Evolutionary conservation across 2,113 vertebrate species (phyloP).

Genomic region (Rhipidura dahli): DNA sequence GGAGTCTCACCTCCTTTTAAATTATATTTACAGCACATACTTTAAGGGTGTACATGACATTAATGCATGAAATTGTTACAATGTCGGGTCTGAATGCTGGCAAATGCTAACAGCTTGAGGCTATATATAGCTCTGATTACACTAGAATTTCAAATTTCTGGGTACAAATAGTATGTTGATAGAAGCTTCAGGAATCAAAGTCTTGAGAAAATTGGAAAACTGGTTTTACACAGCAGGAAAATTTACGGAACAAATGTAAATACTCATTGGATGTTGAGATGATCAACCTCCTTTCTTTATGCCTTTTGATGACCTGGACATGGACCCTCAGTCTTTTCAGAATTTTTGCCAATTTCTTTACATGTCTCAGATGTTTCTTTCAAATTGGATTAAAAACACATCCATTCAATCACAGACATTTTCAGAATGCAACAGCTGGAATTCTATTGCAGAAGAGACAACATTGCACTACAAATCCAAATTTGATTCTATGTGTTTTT

Average conservation of each 20-base stretch:
- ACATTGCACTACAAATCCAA: background rate
- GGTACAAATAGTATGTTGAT: background rate
- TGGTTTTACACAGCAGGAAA: background rate
- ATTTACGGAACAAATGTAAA: background rate
- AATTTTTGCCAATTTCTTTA: background rate
- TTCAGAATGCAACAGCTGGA: background rate
- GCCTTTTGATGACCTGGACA: background rate
- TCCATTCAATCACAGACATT: background rate
- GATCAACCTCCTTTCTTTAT: background rate
- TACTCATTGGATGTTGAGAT: background rate
- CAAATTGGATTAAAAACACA: background rate
- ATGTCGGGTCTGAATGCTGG: background rate
- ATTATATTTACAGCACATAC: background rate
- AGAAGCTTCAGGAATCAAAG: background rate
- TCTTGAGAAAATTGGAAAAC: background rate
- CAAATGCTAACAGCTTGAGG: accelerated
- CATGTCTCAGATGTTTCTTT: background rate
- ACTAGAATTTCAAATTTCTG: background rate
- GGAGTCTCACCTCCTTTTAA: background rate
- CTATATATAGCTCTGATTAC: background rate
- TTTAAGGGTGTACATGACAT: background rate
- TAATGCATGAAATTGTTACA: background rate
- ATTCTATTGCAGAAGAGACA: background rate
- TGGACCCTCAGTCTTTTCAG: background rate
- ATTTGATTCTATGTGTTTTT: background rate